Conservation (phyloP, 2,113 vertebrate species). For the Notothenia coriiceps region DNA sequence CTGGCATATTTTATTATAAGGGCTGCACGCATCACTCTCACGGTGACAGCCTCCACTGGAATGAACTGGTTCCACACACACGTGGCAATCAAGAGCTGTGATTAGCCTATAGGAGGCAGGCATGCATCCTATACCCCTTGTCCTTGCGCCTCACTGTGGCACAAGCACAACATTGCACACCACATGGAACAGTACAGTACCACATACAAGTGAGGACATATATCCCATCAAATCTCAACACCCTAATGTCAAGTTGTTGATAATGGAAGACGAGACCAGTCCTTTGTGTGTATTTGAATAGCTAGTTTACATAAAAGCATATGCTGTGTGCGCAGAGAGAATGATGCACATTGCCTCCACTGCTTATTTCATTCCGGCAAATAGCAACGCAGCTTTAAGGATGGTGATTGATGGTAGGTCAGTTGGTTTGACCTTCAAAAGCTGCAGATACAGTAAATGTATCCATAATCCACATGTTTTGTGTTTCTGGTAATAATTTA, state of each 20-base stretch:
- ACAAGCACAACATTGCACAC: no score
- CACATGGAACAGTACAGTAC: no score
- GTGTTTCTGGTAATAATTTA: conserved; percentile 3
- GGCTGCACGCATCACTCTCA: no score
- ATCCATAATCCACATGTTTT: conserved; percentile 1
- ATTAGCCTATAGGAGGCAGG: no score
- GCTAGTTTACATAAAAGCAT: conserved; percentile 6
- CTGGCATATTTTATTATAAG: no score
- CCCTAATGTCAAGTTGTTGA: conserved; percentile 1
- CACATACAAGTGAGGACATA: no score
- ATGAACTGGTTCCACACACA: no score
- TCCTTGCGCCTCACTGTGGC: no score
- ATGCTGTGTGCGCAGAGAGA: neutral
- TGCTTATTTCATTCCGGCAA: neutral
- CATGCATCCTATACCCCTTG: no score
- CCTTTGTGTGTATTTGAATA: conserved; percentile 8
- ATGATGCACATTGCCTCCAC: neutral
- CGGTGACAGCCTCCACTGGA: no score
- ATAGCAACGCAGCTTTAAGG: conserved; percentile 4
- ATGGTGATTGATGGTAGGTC: neutral
- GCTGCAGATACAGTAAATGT: neutral
- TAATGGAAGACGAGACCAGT: neutral
- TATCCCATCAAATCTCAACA: no score
- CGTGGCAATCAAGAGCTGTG: no score
- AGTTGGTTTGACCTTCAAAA: conserved; percentile 5